Conservation (phyloP, 2,888 invertebrate genomes). For the Dorcus parallelipipedus region DNA sequence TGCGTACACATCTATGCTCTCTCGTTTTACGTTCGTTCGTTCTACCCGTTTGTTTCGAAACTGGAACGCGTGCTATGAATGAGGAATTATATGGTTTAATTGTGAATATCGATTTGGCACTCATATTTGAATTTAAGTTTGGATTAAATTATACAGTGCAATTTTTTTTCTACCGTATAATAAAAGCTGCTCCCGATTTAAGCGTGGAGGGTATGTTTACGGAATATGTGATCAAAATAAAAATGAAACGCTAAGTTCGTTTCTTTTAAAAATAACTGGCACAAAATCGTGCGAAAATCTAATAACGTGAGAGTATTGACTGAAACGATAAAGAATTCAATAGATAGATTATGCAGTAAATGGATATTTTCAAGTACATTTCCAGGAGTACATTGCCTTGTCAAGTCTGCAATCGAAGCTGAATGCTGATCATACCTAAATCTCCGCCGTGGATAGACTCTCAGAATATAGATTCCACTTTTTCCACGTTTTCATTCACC, state of each 20-base stretch:
- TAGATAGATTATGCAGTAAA: slow-evolving; percentile 43
- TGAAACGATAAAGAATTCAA: neutral
- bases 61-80: neutral
- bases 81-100: neutral
- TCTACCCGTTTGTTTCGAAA: neutral
- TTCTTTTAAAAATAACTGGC: too few species aligned
- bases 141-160: too few species aligned
- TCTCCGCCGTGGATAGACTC: slow-evolving; percentile 34
- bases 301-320: too few species aligned
- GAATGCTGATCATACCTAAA: slow-evolving; percentile 40
- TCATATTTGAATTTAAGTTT: too few species aligned
- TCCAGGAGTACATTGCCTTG: slow-evolving; percentile 43
- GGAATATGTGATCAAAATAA: too few species aligned
- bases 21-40: neutral
- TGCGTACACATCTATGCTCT: neutral
- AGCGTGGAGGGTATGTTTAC: too few species aligned
- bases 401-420: slow-evolving; percentile 43
- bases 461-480: slow-evolving; percentile 33
- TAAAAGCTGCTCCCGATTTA: too few species aligned
- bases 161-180: too few species aligned
- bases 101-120: neutral
- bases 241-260: too few species aligned
- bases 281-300: too few species aligned
- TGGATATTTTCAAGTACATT: slow-evolving; percentile 38
- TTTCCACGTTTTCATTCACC: slow-evolving; percentile 8